Percentiles rank a stretch among this genome's conserved stretches.
Evolutionary conservation across 1,140 invertebrate species (phyloP).

Genomic region (Euura saliciscinereae): DNA sequence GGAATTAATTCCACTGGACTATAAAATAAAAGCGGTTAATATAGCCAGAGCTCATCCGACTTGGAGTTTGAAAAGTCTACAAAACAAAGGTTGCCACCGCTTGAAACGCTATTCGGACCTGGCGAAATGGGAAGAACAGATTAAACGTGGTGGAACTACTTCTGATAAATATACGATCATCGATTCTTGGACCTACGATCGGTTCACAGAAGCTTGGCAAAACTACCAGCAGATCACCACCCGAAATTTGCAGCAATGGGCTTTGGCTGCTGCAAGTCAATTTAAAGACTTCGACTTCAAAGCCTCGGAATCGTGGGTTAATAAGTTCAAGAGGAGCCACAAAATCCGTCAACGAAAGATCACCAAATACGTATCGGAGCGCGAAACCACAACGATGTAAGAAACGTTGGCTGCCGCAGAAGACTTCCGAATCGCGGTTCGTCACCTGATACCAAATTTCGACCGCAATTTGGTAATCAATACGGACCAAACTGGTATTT

Average conservation of each 20-base stretch:
- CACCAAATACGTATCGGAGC: constrained; percentile 8
- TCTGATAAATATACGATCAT: constrained; percentile 17
- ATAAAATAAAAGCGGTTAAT: constrained; percentile 23
- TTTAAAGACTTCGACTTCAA: background rate
- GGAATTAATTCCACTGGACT: constrained; percentile 16
- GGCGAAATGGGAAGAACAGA: constrained; percentile 14
- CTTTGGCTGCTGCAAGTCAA: constrained; percentile 9
- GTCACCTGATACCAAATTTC: constrained; percentile 8
- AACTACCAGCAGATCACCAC: constrained; percentile 21
- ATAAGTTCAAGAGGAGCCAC: constrained; percentile 7
- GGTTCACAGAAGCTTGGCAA: constrained; percentile 20
- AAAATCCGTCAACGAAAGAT: background rate
- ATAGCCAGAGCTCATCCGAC: constrained; percentile 20
- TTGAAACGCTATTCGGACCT: constrained; percentile 15
- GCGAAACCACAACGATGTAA: background rate
- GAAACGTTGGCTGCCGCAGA: constrained; percentile 6
- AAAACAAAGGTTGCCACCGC: constrained; percentile 17
- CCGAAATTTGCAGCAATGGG: constrained; percentile 13
- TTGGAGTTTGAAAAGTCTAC: constrained; percentile 18
- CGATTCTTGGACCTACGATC: constrained; percentile 25
- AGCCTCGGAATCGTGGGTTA: background rate
- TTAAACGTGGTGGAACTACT: constrained; percentile 18
- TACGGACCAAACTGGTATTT: background rate
- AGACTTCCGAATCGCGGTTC: constrained; percentile 1
- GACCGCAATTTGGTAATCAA: background rate